A percentile compares a stretch with the other conserved stretches of the same genome.
phyloP scores from a whole-genome alignment of 53 echinoderm and acorn worm species.

The Actinopyga echinites region DNA sequence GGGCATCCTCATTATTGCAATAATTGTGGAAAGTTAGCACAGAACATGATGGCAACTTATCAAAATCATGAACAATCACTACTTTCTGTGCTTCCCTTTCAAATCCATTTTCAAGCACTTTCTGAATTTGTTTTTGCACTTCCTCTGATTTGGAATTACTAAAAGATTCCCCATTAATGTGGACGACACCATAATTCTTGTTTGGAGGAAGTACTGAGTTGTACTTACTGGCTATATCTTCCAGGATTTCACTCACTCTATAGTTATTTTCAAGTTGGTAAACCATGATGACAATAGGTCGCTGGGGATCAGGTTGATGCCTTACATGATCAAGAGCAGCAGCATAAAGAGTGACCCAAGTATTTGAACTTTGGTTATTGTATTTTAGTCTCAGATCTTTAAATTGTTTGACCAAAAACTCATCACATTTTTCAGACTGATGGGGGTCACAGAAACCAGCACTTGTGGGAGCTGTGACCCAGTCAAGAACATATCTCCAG shows the following conservation, averaged over 20 bases:
- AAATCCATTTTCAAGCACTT: neutral
- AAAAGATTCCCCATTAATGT: neutral
- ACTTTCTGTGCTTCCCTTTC: slow-evolving; percentile 17
- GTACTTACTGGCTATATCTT: neutral
- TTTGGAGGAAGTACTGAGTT: neutral
- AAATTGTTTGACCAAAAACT: neutral
- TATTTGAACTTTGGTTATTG: too few relatives aligned
- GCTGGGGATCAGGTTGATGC: neutral
- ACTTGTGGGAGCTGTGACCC: too few relatives aligned
- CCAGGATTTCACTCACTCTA: neutral
- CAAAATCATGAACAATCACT: too few relatives aligned
- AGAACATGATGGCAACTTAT: slow-evolving; percentile 75
- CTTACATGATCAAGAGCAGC: neutral
- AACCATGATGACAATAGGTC: too few relatives aligned
- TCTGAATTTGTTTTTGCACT: neutral
- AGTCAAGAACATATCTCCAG: too few relatives aligned
- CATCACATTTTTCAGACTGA: neutral
- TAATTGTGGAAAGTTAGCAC: slow-evolving; percentile 82
- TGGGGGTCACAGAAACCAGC: neutral
- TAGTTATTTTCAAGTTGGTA: neutral
- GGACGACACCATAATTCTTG: neutral
- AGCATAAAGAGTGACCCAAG: neutral
- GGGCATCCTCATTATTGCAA: slow-evolving; percentile 90
- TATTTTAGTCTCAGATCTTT: too few relatives aligned
- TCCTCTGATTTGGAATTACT: neutral